A percentile compares a stretch with the other conserved stretches of the same genome.
Conservation (phyloP, 2,113 vertebrate genomes). For the Pardalotus punctatus region DNA sequence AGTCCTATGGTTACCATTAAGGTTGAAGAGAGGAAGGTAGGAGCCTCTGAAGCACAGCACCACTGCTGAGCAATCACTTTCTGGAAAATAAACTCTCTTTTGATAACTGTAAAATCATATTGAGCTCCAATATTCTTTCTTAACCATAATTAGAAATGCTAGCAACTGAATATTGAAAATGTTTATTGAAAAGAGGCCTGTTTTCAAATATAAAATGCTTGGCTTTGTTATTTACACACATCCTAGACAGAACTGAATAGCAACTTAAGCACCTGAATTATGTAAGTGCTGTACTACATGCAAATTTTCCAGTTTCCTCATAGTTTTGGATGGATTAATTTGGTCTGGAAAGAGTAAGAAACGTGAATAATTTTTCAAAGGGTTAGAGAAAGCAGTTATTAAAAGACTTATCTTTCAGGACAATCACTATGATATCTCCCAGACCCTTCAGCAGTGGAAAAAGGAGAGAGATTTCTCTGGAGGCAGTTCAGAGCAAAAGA, state of each 20-base stretch:
- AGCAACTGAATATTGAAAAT: neutral
- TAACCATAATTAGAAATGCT: neutral
- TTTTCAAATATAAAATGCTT: neutral
- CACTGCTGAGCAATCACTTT: neutral
- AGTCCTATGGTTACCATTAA: neutral
- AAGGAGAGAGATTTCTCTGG: neutral
- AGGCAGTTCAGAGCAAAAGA: neutral
- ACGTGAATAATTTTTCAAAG: neutral
- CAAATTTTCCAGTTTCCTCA: neutral
- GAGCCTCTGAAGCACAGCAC: neutral
- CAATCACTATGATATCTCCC: neutral
- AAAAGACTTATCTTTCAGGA: neutral
- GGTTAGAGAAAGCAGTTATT: neutral
- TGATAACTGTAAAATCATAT: neutral
- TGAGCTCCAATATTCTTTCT: neutral
- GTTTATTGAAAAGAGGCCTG: neutral
- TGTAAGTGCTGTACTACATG: accelerated
- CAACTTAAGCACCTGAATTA: neutral
- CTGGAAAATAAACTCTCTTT: neutral
- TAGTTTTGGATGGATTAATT: neutral
- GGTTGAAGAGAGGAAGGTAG: neutral
- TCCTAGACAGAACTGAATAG: neutral
- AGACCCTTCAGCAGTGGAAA: neutral
- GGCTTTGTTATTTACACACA: neutral
- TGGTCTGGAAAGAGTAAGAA: neutral